phyloP scores from a whole-genome alignment of 2,797 vertebrate species.

The Myripristis murdjan region DNA sequence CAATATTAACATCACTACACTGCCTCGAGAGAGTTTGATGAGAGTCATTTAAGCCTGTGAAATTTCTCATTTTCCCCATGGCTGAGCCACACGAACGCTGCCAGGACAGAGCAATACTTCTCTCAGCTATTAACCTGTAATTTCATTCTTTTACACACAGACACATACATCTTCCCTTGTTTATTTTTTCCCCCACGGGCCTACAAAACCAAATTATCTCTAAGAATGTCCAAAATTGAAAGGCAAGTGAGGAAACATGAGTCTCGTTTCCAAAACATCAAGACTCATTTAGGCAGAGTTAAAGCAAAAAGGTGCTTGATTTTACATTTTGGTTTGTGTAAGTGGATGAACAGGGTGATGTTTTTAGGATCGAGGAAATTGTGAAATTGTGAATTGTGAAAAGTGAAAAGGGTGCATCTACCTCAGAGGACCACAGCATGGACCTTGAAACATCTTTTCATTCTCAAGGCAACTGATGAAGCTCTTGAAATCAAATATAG shows the following conservation, averaged over 20 bases:
- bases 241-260: constrained; percentile 25
- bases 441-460: constrained; percentile 4
- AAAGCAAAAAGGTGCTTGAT: constrained; percentile 13
- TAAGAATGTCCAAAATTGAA: constrained; percentile 24
- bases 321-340: constrained; percentile 16
- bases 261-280: constrained; percentile 26
- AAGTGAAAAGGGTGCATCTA: not conserved
- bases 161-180: constrained; percentile 56
- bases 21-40: constrained; percentile 73
- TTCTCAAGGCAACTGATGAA: not conserved
- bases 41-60: constrained; percentile 79
- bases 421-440: not conserved
- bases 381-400: no score
- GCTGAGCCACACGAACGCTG: constrained; percentile 69
- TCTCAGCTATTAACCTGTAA: constrained; percentile 79
- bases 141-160: constrained; percentile 64
- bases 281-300: not conserved
- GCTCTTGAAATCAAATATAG: not conserved
- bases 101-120: constrained; percentile 64
- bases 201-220: constrained; percentile 32
- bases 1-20: constrained; percentile 65
- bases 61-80: constrained; percentile 86
- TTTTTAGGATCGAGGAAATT: constrained; percentile 4
- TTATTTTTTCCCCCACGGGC: constrained; percentile 60
- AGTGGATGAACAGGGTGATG: not conserved